These are phyloP conservation scores for Himalopsyche japonica DNA, from an alignment of 2,888 invertebrate species.

Conservation along the genomic window DNA sequence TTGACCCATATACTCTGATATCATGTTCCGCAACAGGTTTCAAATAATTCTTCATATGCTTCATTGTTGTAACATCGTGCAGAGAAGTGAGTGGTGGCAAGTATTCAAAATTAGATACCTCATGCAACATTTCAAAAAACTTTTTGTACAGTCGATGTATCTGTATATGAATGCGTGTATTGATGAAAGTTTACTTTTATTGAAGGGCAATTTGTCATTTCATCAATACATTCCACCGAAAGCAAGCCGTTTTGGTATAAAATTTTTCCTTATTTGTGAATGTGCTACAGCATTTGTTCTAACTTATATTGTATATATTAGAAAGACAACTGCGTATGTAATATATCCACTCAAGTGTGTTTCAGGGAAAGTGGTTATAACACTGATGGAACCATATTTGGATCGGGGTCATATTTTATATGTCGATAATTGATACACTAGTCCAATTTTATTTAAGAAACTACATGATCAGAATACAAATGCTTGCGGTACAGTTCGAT, in stretches of 20 bases:
- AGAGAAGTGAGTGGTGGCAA: constrained; percentile 20
- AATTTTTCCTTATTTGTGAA: constrained; percentile 42
- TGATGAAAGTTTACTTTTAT: constrained; percentile 38
- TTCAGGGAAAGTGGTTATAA: constrained; percentile 37
- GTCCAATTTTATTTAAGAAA: constrained; percentile 33
- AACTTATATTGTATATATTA: constrained; percentile 42
- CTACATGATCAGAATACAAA: constrained; percentile 35
- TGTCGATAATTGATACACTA: constrained; percentile 43
- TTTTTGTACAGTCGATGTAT: constrained; percentile 1
- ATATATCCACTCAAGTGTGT: neutral
- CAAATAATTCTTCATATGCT: constrained; percentile 34
- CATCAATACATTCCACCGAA: constrained; percentile 40
- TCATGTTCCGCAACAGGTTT: constrained; percentile 39
- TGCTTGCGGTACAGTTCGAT: constrained; percentile 42
- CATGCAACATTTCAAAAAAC: neutral
- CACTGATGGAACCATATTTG: constrained; percentile 38
- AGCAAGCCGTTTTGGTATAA: constrained; percentile 38
- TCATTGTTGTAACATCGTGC: constrained; percentile 40
- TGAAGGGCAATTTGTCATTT: constrained; percentile 20
- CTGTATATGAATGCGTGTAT: constrained; percentile 39
- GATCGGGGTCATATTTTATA: constrained; percentile 41
- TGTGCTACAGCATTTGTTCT: constrained; percentile 40
- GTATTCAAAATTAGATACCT: constrained; percentile 38
- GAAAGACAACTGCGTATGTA: neutral
- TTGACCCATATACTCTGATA: constrained; percentile 30